These are phyloP conservation scores for Salminus brasiliensis DNA, from an alignment of 2,113 vertebrate genomes.

Conservation along the genomic window DNA sequence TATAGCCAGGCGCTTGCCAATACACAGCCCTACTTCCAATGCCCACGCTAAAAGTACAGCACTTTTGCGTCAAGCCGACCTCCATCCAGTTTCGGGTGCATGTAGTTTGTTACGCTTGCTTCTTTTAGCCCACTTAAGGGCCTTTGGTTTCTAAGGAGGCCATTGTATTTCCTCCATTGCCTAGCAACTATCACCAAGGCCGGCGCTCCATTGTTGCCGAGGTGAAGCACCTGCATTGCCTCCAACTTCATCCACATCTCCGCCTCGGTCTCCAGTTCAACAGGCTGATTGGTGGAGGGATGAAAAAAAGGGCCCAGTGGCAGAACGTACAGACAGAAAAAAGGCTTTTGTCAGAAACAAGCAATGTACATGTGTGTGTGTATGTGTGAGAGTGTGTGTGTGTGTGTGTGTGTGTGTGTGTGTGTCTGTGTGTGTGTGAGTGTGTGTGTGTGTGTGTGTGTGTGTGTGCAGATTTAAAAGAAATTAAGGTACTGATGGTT, in stretches of 20 bases:
- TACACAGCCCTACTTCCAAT: too few species aligned
- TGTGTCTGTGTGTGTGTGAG: too few species aligned
- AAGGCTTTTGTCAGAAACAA: neutral
- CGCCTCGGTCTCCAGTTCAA: slow-evolving; percentile 75
- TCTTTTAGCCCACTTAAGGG: slow-evolving; percentile 78
- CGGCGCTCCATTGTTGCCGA: slow-evolving; percentile 77
- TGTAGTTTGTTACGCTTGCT: slow-evolving; percentile 52
- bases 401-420: too few species aligned
- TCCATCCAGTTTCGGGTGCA: neutral
- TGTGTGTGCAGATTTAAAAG: too few species aligned
- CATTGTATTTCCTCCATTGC: slow-evolving; percentile 80
- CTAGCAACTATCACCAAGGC: slow-evolving; percentile 84
- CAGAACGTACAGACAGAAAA: neutral
- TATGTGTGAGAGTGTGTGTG: neutral
- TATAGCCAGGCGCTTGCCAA: too few species aligned
- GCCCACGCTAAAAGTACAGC: neutral
- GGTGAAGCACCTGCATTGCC: slow-evolving; percentile 77
- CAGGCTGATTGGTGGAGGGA: slow-evolving; percentile 58
- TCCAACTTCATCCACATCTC: slow-evolving; percentile 67
- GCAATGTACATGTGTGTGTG: neutral
- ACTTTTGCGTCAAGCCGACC: neutral
- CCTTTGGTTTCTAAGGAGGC: slow-evolving; percentile 81
- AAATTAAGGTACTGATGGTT: neutral
- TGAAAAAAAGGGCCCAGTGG: neutral
- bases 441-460: neutral